Evolutionary conservation across 92 coral and sea anemone species (phyloP), one percentile per base, ranked within the genome.

Genomic region (Phenganax stokvisi): DNA sequence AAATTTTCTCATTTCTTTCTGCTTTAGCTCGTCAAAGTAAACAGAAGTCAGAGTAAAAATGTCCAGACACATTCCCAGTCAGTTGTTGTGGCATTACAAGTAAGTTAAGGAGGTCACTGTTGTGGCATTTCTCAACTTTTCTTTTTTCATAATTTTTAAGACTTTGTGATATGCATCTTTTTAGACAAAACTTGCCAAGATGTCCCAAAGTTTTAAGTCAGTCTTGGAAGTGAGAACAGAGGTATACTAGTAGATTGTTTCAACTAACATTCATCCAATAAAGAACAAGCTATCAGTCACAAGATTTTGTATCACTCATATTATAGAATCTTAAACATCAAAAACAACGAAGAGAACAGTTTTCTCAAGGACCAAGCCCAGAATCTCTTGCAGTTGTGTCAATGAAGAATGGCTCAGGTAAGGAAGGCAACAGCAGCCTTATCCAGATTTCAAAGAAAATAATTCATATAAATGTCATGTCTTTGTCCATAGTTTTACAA

Each of bases 201-300:
- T 94, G 96, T 94, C 98, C 66, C 92, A 94, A 75, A 97, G 92
- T 76, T 94, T 94, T 77, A 94, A 94, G 52, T 88, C 89, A 27
- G 98, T 94, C 68, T 79, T 94, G 81, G 98, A 94, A 90, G 93
- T 92, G 11, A 94, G 97, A 83, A 94, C 97, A 37, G 92, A 93
- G 93, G 98, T 93, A 80, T 31, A 56, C 0, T 3, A 17, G 0
- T 9, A 20, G 3, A 28, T 12, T 75, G 44, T 25, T 54, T 44
- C 12, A 20, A 25, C 27, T 0, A 37, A 37, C 47, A 37, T 37
- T 37, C 47, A 37, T 37, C 47, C 47, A 37, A 2, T 37, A 37
- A 37, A 37, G 47, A 37, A 5, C 47, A 37, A 37, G 47, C 5
- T 5, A 37, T 37, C 47, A 37, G 47, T 37, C 47, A 37, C 47